Conservation (phyloP, 2,113 vertebrate species). For the Ondatra zibethicus region DNA sequence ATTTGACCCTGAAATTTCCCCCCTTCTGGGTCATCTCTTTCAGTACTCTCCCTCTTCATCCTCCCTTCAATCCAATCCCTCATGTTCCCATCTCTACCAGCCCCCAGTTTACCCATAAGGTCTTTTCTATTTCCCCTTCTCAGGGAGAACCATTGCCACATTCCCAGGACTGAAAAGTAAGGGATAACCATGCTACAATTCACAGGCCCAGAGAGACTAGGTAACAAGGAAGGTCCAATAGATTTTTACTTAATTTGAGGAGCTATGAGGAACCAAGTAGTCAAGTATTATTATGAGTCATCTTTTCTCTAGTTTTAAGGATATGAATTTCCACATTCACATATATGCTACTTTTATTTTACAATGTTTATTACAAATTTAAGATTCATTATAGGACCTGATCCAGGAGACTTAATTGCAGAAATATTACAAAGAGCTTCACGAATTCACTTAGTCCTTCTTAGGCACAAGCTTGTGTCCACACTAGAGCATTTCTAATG, state of each 20-base stretch:
- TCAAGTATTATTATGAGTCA: not conserved
- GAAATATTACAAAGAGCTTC: not conserved
- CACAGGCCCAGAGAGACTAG: not conserved
- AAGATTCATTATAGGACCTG: slow-evolving; percentile 16
- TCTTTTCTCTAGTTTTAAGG: slow-evolving; percentile 30
- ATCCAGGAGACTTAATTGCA: slow-evolving; percentile 4
- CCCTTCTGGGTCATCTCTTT: not conserved
- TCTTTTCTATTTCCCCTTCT: not conserved
- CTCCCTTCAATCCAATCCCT: not conserved
- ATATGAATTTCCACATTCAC: slow-evolving; percentile 16
- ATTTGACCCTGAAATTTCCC: not conserved
- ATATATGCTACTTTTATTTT: slow-evolving; percentile 10
- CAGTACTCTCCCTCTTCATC: not conserved
- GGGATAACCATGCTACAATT: not conserved
- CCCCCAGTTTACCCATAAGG: not conserved
- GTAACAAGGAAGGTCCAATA: not conserved
- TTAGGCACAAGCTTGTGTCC: not conserved
- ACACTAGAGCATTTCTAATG: slow-evolving; percentile 3
- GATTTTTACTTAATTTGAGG: not conserved
- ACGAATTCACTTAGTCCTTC: slow-evolving; percentile 6
- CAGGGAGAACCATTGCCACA: not conserved
- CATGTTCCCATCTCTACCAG: not conserved
- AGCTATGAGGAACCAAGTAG: not conserved
- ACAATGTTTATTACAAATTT: not conserved
- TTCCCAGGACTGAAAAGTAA: not conserved